These are phyloP conservation scores for Agrochola macilenta DNA, from an alignment of 2,888 invertebrate species.

Conservation along the genomic window DNA sequence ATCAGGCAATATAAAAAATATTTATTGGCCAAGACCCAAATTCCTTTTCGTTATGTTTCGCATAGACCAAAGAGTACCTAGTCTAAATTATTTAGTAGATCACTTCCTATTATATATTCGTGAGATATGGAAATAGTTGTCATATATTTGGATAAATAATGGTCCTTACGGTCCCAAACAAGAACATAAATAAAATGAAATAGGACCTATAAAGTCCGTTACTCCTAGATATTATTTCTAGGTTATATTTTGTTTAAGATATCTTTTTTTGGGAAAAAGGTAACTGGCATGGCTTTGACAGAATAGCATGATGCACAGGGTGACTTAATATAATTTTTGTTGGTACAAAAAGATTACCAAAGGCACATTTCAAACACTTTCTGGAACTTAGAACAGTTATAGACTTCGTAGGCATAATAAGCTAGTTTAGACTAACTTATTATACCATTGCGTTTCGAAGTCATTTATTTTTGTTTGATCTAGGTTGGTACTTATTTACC, in stretches of 20 bases:
- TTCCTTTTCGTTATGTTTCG: not conserved
- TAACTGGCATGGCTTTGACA: not conserved
- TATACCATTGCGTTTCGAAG: no score
- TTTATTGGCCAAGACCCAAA: conserved; percentile 23
- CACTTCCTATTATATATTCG: conserved; percentile 29
- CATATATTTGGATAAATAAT: conserved; percentile 41
- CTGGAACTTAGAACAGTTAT: no score
- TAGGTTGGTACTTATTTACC: no score
- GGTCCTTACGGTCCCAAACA: conserved; percentile 36
- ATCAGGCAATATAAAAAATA: not conserved
- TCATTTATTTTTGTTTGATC: no score
- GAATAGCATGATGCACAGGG: no score
- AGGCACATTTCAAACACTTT: no score
- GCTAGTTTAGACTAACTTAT: no score
- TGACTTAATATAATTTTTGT: no score
- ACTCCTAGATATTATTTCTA: conserved; percentile 11
- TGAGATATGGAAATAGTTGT: conserved; percentile 38
- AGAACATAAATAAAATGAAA: conserved; percentile 50
- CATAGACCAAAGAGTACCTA: not conserved
- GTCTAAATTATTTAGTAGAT: conserved; percentile 42
- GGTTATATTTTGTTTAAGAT: conserved; percentile 7
- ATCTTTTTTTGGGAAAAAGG: not conserved
- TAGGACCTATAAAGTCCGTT: conserved; percentile 6
- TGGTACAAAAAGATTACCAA: no score
- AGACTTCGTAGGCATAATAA: no score